Evolutionary conservation across 2,888 invertebrate genomes (phyloP).

Genomic region (Machimus atricapillus): DNA sequence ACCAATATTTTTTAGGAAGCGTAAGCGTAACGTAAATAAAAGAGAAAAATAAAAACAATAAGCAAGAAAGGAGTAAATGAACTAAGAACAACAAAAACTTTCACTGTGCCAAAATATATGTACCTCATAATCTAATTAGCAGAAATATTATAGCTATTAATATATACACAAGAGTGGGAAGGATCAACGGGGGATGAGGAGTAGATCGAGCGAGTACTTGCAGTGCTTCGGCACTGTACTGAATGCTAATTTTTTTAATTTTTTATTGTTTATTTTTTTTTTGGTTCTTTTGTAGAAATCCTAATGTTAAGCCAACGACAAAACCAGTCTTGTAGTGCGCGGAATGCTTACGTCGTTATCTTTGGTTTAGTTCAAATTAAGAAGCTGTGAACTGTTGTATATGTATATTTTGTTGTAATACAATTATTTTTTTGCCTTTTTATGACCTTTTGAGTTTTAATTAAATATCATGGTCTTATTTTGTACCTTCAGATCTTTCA

Average conservation of each 20-base stretch:
- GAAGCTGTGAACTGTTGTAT: conserved; percentile 46
- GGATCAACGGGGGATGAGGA: neutral
- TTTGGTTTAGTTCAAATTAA: conserved; percentile 43
- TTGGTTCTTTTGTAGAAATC: neutral
- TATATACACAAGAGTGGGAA: conserved; percentile 33
- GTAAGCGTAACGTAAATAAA: neutral
- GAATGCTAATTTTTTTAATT: conserved; percentile 1
- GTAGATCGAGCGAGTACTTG: conserved; percentile 23
- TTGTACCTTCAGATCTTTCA: neutral
- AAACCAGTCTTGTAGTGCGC: conserved; percentile 11
- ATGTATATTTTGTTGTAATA: conserved; percentile 39
- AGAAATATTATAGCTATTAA: conserved; percentile 44
- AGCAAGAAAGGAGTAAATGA: conserved; percentile 61
- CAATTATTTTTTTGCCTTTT: conserved; percentile 39
- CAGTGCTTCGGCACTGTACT: neutral
- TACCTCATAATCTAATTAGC: conserved; percentile 71
- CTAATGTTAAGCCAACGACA: neutral
- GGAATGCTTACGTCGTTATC: conserved; percentile 33
- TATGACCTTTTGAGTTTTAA: conserved; percentile 24
- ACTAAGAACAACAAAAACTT: conserved; percentile 67
- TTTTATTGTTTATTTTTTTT: conserved; percentile 9
- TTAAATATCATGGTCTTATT: neutral
- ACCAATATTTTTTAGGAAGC: conserved; percentile 36
- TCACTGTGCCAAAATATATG: conserved; percentile 82
- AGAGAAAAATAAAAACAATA: conserved; percentile 61